phyloP scores from a whole-genome alignment of 1,140 invertebrate species.

The Thaumetopoea pityocampa region DNA sequence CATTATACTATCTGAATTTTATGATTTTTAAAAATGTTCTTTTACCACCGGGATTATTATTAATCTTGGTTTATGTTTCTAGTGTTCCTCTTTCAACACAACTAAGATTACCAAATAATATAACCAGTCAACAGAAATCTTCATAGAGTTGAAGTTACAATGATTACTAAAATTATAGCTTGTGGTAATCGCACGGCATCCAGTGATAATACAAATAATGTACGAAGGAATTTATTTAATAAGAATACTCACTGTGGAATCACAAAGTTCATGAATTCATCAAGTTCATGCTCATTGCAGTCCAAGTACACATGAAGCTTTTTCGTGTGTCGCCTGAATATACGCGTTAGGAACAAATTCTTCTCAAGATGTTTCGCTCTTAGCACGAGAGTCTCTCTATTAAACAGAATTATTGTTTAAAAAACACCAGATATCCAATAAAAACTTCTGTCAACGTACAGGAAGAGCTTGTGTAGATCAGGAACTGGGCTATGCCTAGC shows the following conservation, averaged over 20 bases:
- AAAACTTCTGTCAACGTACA: no score
- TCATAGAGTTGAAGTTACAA: no score
- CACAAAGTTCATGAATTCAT: slow-evolving; percentile 46
- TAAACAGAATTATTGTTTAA: slow-evolving; percentile 10
- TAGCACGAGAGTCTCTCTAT: slow-evolving; percentile 44
- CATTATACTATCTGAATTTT: no score
- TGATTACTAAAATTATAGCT: no score
- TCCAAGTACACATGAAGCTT: slow-evolving; percentile 48
- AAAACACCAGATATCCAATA: not conserved
- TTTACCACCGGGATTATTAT: no score
- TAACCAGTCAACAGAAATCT: no score
- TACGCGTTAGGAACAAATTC: slow-evolving; percentile 41
- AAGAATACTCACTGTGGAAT: slow-evolving; percentile 53
- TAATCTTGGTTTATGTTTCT: no score
- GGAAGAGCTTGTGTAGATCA: not conserved
- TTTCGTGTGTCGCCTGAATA: slow-evolving; percentile 46
- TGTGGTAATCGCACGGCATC: no score
- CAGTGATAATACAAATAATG: not conserved
- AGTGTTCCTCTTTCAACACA: no score
- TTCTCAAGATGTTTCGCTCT: slow-evolving; percentile 39
- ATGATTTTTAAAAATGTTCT: no score
- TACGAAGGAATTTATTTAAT: not conserved
- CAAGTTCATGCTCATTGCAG: slow-evolving; percentile 35
- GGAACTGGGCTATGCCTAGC: no score
- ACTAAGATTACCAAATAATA: no score